Evolutionary conservation across 1,140 invertebrate species (phyloP).

Genomic region (Rhizoglyphus robini): DNA sequence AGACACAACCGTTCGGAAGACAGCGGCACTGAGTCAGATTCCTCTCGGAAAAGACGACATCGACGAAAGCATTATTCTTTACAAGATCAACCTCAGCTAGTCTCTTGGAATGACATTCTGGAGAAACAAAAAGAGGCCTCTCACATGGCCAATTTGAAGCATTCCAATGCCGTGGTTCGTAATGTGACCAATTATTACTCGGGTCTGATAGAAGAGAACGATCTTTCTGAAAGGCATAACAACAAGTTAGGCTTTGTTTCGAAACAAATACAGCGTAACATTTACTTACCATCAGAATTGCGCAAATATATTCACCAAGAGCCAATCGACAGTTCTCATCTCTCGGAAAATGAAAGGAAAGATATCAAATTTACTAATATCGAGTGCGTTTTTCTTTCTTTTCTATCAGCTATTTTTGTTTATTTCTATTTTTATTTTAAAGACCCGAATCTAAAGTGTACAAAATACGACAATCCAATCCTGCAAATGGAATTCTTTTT

Average conservation of each 20-base stretch:
- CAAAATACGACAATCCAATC: neutral
- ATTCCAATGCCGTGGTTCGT: slow-evolving; percentile 25
- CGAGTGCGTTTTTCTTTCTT: neutral
- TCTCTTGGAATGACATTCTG: neutral
- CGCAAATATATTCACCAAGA: slow-evolving; percentile 60
- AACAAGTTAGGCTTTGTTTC: no score
- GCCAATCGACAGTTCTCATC: slow-evolving; percentile 68
- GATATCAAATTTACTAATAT: slow-evolving; percentile 68
- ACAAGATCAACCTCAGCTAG: neutral
- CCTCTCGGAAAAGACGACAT: slow-evolving; percentile 24
- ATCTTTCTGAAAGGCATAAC: neutral
- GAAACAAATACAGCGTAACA: no score
- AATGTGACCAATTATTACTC: slow-evolving; percentile 24
- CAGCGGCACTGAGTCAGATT: slow-evolving; percentile 26
- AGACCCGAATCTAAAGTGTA: neutral
- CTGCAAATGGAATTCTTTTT: no score
- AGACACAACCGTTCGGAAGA: slow-evolving; percentile 5
- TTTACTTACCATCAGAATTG: slow-evolving; percentile 52
- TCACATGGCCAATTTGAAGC: slow-evolving; percentile 30
- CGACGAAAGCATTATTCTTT: slow-evolving; percentile 21
- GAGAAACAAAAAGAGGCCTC: slow-evolving; percentile 30
- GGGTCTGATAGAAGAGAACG: neutral
- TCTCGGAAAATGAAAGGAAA: slow-evolving; percentile 70
- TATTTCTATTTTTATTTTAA: neutral
- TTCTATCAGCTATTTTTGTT: neutral